A percentile compares a stretch with the other conserved stretches of the same genome.
phyloP scores from a whole-genome alignment of 2,797 vertebrate genomes.

The Huso huso region DNA sequence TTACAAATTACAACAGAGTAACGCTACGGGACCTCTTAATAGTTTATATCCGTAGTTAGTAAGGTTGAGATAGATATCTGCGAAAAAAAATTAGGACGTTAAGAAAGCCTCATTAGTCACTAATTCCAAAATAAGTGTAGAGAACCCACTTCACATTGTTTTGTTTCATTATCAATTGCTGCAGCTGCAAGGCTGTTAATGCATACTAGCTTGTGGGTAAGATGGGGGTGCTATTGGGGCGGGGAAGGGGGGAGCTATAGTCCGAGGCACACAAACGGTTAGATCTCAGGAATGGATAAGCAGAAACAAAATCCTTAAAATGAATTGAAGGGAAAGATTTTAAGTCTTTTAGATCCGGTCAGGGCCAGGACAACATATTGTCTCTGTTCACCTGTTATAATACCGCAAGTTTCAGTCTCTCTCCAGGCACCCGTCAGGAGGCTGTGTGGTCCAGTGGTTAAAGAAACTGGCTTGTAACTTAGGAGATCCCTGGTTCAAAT shows the following conservation, averaged over 20 bases:
- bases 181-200: neutral
- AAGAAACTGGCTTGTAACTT: too few species aligned
- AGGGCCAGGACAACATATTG: neutral
- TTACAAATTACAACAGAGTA: neutral
- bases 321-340: too few species aligned
- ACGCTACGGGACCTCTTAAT: too few species aligned
- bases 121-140: constrained; percentile 10
- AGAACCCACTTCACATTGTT: neutral
- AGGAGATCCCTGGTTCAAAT: too few species aligned
- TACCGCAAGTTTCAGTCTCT: constrained; percentile 12
- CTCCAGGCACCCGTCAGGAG: neutral
- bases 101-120: neutral
- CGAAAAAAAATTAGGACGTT: constrained; percentile 9
- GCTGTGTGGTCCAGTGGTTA: too few species aligned
- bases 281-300: too few species aligned
- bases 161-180: too few species aligned
- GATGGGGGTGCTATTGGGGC: neutral
- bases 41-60: neutral
- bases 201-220: neutral
- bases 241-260: constrained; percentile 4
- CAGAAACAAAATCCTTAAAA: too few species aligned
- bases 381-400: neutral
- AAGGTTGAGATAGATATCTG: constrained; percentile 6
- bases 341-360: neutral
- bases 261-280: neutral